Evolutionary conservation across 2,888 invertebrate genomes (phyloP), one percentile per base, ranked within the genome.

Genomic region (Sinodicranocentrus sp.): DNA sequence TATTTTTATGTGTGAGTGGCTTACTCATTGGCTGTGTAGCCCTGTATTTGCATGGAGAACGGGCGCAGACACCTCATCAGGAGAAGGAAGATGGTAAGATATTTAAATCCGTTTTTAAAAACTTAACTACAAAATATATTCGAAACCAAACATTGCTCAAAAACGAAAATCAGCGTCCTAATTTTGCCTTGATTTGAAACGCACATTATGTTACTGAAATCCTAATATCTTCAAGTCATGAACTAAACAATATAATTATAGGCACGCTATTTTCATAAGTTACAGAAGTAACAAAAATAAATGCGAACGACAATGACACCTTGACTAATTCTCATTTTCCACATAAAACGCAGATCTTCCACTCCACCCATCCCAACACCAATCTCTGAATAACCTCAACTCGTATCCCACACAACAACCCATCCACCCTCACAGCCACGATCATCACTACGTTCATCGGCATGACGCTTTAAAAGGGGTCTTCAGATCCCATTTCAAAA

Each of bases 401-500:
- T 39, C 54, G 10, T n/a, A 17, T 10, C 25, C 15, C 59, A 25
- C 54, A 54, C 19, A n/a, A 10, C 59, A 59, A 25, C 59, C 25
- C 44, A 44, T n/a, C 17, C 25, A 33, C 15, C 25, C 61, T 33
- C 19, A 43, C 19, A n/a, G 21, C 48, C 23, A 61, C 19, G 57
- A 59, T 5, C 44, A 61, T 28, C 21, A 54, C 26, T 26, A 17
- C 2, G n/a, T 28, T 13, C 25, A 75, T 78, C 78, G 78, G 48
- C 54, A 67, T 59, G 78, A 78, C 39, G 78, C 78, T 21, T 48
- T 78, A 8, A 78, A 70, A 33, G 78, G 78, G 23, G 78, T 78
- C 43, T 78, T 78, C 17, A 59, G 43, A 28, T 67, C 68, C 15
- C 68, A 65, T 5, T 15, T 67, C 13, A 68, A 57, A 15, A 23